Conservation (phyloP, 2,888 invertebrate species). For the Coelinius sp. region DNA sequence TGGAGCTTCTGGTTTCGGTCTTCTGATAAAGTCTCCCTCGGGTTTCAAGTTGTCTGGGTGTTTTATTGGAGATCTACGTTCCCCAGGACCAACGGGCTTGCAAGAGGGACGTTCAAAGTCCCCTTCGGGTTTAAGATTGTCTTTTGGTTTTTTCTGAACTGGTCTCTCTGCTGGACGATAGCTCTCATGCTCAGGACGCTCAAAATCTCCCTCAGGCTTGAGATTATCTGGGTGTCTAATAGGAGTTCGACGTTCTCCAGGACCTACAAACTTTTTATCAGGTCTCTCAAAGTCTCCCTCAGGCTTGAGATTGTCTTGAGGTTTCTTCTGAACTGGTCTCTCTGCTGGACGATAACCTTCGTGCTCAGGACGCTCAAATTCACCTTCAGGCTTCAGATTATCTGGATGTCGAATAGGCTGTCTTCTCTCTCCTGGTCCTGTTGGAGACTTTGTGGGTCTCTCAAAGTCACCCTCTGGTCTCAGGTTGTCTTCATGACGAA, state of each 20-base stretch:
- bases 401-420: constrained; percentile 73
- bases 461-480: constrained; percentile 73
- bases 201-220: constrained; percentile 72
- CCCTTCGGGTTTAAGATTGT: constrained; percentile 69
- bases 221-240: constrained; percentile 74
- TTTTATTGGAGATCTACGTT: constrained; percentile 65
- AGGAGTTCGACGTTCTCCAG: constrained; percentile 68
- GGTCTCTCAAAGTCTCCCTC: constrained; percentile 73
- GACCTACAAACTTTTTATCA: constrained; percentile 47
- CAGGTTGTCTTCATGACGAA: constrained; percentile 75
- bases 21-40: constrained; percentile 72
- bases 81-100: constrained; percentile 72
- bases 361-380: constrained; percentile 51
- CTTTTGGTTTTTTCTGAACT: constrained; percentile 68
- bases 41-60: constrained; percentile 71
- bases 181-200: constrained; percentile 69
- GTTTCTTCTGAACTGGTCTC: constrained; percentile 60
- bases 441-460: constrained; percentile 68
- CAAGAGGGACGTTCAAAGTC: constrained; percentile 72
- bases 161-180: constrained; percentile 61
- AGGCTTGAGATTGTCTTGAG: constrained; percentile 72
- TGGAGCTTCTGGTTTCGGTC: constrained; percentile 49
- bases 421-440: constrained; percentile 70
- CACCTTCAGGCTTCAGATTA: constrained; percentile 72
- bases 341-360: constrained; percentile 44